Evolutionary conservation across 2,113 vertebrate species (phyloP).

Genomic region (Todiramphus saurophagus): DNA sequence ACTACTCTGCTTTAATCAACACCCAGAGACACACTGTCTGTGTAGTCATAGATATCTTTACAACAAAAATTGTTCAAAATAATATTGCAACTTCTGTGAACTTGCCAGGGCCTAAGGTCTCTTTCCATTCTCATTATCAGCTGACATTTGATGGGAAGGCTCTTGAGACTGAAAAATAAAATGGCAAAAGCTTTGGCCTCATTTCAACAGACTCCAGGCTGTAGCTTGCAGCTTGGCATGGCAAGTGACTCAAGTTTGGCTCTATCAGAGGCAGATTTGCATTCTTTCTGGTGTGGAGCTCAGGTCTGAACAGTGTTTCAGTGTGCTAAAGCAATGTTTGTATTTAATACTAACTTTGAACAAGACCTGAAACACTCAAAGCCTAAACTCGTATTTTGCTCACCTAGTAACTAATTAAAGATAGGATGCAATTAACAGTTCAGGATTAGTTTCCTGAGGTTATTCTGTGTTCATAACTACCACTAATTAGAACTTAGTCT

Average conservation of each 20-base stretch:
- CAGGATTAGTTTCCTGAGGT: not conserved
- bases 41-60: not conserved
- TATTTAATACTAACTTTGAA: not conserved
- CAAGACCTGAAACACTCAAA: not conserved
- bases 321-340: not conserved
- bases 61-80: not conserved
- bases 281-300: not conserved
- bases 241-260: not conserved
- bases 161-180: not conserved
- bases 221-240: not conserved
- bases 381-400: not conserved
- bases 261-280: not conserved
- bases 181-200: not conserved
- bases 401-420: not conserved
- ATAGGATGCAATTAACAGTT: slow-evolving; percentile 9
- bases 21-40: not conserved
- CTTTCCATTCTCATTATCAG: not conserved
- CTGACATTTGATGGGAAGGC: not conserved
- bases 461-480: not conserved
- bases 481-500: not conserved
- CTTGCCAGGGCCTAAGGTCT: not conserved
- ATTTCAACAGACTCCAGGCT: not conserved
- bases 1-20: not conserved
- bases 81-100: not conserved
- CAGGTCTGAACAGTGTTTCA: not conserved